Evolutionary conservation across 2,888 invertebrate species (phyloP), one percentile per base, ranked within the genome.

Genomic region (Anthrax anthrax): DNA sequence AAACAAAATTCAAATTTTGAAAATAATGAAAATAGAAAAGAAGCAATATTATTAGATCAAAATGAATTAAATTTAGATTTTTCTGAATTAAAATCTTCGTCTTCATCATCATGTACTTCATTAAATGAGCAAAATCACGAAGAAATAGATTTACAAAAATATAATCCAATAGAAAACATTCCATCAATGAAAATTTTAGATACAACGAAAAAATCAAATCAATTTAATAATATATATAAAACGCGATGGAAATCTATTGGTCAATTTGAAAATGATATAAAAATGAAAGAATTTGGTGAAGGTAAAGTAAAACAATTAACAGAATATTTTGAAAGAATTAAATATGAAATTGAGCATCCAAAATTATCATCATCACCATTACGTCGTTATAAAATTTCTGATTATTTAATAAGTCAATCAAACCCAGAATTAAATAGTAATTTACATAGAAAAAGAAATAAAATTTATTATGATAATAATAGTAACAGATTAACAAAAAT

Each of bases 251-350:
- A 41, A 27, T 41, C 41, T 14, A n/a, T 18, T 29, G 23, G 8
- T 23, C 5, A 23, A 23, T 23, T 23, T 8, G 23, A 8, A 23
- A 32, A 43, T 13, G 48, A 47, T 12, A 29, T 37, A 34, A 48
- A 42, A 47, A 52, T 54, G 51, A 32, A 32, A 32, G 10, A 55
- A 47, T 74, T 81, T 18, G 78, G 81, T 0, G 74, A 75, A 48
- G 82, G 82, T 2, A 76, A 79, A 61, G 84, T 84, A 1, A 80
- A 78, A 48, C 80, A 78, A 37, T 67, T 85, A 48, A 73, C 82
- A 0, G 78, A 78, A 58, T 81, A 79, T 61, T 85, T 84, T 54
- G 73, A 80, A 47, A 63, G 69, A 53, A 71, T 72, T 23, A 70
- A 72, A 55, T 60, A 72, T 23, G 53, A 37, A 71, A 72, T 53